phyloP scores from a whole-genome alignment of 2,888 invertebrate genomes.

The Aphodius sticticus region DNA sequence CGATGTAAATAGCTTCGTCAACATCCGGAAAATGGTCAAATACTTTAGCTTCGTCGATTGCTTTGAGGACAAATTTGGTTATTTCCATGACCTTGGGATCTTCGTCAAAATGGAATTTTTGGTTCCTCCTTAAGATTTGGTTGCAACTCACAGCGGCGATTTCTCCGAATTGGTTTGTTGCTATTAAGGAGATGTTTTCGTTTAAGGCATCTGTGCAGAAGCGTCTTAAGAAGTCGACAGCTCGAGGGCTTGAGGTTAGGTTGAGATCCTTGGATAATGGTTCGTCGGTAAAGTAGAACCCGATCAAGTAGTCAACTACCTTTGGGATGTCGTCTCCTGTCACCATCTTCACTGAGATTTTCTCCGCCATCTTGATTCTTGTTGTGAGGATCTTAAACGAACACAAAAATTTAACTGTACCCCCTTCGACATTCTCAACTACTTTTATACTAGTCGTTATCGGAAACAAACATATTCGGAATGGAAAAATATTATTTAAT shows the following conservation, averaged over 20 bases:
- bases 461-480: not conserved
- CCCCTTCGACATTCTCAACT: not conserved
- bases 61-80: slow-evolving; percentile 7
- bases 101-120: not conserved
- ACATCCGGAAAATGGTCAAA: slow-evolving; percentile 13
- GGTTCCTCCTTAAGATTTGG: not conserved
- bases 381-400: not conserved
- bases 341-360: not conserved
- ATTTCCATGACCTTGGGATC: slow-evolving; percentile 5
- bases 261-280: slow-evolving; percentile 6
- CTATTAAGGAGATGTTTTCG: slow-evolving; percentile 10
- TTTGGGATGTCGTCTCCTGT: slow-evolving; percentile 5
- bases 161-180: not conserved
- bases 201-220: slow-evolving; percentile 11
- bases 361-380: not conserved
- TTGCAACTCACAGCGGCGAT: slow-evolving; percentile 14
- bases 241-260: not conserved
- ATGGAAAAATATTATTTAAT: not conserved
- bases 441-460: not conserved
- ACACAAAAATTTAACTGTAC: not conserved
- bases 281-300: slow-evolving; percentile 11
- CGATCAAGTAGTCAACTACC: not conserved
- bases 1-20: slow-evolving; percentile 10
- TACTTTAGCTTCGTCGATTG: slow-evolving; percentile 8
- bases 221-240: slow-evolving; percentile 4